Evolutionary conservation across 2,888 invertebrate genomes (phyloP).

Genomic region (Diploptera punctata): DNA sequence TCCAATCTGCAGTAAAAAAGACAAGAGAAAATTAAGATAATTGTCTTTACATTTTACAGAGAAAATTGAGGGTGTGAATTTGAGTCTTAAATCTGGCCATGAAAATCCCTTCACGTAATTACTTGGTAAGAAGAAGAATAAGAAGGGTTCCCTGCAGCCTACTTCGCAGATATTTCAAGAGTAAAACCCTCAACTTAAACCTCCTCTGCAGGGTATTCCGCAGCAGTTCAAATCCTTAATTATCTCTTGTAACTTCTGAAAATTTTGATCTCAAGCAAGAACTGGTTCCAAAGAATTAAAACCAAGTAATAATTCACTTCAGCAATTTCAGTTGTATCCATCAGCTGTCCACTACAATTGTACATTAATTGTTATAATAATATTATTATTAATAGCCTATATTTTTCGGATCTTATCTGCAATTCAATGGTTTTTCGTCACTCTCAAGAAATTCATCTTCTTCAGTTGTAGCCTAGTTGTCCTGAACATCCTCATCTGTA

Average conservation of each 20-base stretch:
- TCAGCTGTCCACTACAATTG: too few relatives aligned
- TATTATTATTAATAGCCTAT: too few relatives aligned
- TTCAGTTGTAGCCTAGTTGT: too few relatives aligned
- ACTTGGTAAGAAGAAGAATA: conserved; percentile 28
- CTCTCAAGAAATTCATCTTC: too few relatives aligned
- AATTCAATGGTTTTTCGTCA: too few relatives aligned
- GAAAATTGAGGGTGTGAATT: conserved; percentile 32
- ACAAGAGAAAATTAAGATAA: conserved; percentile 34
- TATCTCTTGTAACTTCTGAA: conserved; percentile 2
- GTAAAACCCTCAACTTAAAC: conserved; percentile 11
- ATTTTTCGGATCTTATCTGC: too few relatives aligned
- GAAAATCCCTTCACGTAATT: conserved; percentile 38
- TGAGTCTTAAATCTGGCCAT: conserved; percentile 32
- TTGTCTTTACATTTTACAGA: conserved; percentile 6
- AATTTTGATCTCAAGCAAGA: neutral
- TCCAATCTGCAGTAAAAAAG: too few relatives aligned
- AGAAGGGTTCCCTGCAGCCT: conserved; percentile 10
- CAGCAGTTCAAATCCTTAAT: conserved; percentile 24
- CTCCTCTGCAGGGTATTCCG: neutral
- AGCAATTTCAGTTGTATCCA: too few relatives aligned
- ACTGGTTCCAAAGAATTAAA: too few relatives aligned
- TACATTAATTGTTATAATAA: too few relatives aligned
- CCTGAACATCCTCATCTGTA: too few relatives aligned
- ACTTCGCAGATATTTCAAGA: conserved; percentile 24
- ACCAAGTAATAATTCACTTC: too few relatives aligned